These are phyloP conservation scores for Scaptomyza hsui DNA, from an alignment of 1,140 invertebrate species.

Conservation along the genomic window DNA sequence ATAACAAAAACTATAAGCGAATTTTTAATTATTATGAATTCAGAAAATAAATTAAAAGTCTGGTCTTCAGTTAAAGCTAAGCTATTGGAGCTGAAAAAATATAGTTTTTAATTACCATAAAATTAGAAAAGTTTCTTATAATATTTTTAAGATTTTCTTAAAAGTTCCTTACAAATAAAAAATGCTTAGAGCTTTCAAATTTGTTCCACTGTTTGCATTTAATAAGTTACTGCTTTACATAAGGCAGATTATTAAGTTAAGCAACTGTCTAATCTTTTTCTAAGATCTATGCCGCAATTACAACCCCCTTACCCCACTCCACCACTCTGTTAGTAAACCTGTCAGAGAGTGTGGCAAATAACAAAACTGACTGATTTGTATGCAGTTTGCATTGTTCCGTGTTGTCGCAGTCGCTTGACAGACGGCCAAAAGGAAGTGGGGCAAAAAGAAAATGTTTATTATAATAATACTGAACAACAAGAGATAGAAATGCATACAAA, in stretches of 20 bases:
- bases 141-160: too few species aligned
- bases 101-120: too few species aligned
- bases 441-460: constrained; percentile 38
- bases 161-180: too few species aligned
- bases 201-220: background rate
- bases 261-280: background rate
- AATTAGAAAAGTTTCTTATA: too few species aligned
- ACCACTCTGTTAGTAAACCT: background rate
- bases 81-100: too few species aligned
- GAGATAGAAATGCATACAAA: constrained; percentile 17
- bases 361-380: constrained; percentile 52
- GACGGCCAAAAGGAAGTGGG: constrained; percentile 52
- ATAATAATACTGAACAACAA: constrained; percentile 11
- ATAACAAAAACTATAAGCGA: too few species aligned
- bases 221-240: background rate
- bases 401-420: constrained; percentile 13
- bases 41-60: too few species aligned
- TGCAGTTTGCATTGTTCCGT: constrained; percentile 27
- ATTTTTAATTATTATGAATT: too few species aligned
- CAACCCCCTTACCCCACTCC: background rate
- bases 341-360: background rate
- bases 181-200: too few species aligned
- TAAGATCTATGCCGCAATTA: constrained; percentile 2
- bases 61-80: too few species aligned
- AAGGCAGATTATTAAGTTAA: background rate